phyloP scores from a whole-genome alignment of 2,888 invertebrate genomes.

The Drosophila basisetae region DNA sequence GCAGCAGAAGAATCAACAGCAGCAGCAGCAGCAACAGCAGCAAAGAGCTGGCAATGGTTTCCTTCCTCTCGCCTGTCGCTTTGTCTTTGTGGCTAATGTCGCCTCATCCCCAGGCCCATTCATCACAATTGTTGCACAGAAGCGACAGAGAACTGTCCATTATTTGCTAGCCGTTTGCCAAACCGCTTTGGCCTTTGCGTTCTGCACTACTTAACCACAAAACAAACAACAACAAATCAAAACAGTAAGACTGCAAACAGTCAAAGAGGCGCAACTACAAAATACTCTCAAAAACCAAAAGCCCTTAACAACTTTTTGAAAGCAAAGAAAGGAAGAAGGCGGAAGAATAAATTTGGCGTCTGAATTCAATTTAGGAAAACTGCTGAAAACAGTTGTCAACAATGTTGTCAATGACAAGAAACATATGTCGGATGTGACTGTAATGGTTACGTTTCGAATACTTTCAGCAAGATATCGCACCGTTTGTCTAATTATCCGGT shows the following conservation, averaged over 20 bases:
- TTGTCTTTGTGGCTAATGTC: slow-evolving; percentile 50
- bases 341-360: neutral
- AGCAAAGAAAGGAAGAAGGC: too few species aligned
- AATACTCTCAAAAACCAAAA: slow-evolving; percentile 24
- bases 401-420: too few species aligned
- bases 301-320: neutral
- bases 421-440: neutral
- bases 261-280: slow-evolving; percentile 11
- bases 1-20: neutral
- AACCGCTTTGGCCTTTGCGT: slow-evolving; percentile 72
- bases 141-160: slow-evolving; percentile 46
- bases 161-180: slow-evolving; percentile 59
- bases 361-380: neutral
- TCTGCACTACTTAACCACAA: slow-evolving; percentile 61
- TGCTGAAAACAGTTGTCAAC: neutral
- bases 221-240: slow-evolving; percentile 74
- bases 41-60: slow-evolving; percentile 46
- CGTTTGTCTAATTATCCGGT: neutral
- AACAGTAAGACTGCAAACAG: slow-evolving; percentile 42
- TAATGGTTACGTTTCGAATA: neutral
- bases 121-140: slow-evolving; percentile 59
- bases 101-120: slow-evolving; percentile 49
- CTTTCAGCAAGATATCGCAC: neutral
- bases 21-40: slow-evolving; percentile 16
- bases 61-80: slow-evolving; percentile 53